Percentiles rank a stretch among this genome's conserved stretches.
These are phyloP conservation scores for Polydrusus cervinus DNA, from an alignment of 2,888 invertebrate genomes.

Conservation along the genomic window DNA sequence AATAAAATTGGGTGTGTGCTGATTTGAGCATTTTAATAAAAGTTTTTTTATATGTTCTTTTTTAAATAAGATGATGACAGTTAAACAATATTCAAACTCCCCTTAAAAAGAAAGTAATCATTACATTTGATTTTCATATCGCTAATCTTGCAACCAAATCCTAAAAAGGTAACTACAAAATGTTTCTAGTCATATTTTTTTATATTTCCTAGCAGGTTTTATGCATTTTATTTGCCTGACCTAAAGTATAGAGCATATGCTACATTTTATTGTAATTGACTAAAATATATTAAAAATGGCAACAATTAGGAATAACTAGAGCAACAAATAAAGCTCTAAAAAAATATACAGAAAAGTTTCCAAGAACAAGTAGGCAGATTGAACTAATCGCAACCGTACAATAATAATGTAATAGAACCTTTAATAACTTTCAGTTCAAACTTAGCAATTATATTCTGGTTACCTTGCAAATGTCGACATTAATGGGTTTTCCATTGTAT, in stretches of 20 bases:
- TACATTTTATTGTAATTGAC: not conserved
- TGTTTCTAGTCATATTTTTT: slow-evolving; percentile 43
- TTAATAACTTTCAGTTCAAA: too few species aligned
- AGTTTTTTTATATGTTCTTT: slow-evolving; percentile 5
- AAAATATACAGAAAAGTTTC: too few species aligned
- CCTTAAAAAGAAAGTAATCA: too few species aligned
- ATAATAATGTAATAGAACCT: too few species aligned
- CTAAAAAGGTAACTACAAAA: slow-evolving; percentile 13
- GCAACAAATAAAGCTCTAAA: too few species aligned
- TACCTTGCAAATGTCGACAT: too few species aligned
- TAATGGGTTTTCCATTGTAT: too few species aligned
- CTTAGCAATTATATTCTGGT: too few species aligned
- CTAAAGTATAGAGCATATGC: not conserved
- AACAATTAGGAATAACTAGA: too few species aligned
- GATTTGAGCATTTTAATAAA: slow-evolving; percentile 13
- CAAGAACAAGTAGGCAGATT: too few species aligned
- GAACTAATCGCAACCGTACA: too few species aligned
- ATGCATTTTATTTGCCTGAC: not conserved
- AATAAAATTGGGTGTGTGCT: slow-evolving; percentile 31
- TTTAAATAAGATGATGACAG: not conserved
- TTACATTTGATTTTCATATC: not conserved
- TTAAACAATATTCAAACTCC: not conserved
- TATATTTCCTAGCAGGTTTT: slow-evolving; percentile 13
- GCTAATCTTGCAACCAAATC: not conserved
- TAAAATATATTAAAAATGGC: too few species aligned